These are phyloP conservation scores for Leucophenga montana DNA, from an alignment of 2,888 invertebrate species.

Conservation along the genomic window DNA sequence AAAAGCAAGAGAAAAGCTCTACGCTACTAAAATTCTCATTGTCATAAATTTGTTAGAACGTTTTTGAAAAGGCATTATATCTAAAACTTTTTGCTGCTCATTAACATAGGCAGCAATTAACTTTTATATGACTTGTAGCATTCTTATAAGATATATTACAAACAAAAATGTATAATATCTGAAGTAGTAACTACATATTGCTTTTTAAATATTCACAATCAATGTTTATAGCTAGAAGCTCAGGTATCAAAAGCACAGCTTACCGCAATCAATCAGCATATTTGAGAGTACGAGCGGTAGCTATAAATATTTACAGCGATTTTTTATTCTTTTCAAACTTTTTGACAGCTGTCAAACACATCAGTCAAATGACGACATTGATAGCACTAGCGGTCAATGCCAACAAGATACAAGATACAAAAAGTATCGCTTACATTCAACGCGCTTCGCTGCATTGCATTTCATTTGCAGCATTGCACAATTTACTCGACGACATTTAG, in stretches of 20 bases:
- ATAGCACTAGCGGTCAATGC: constrained; percentile 21
- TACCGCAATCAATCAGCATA: not conserved
- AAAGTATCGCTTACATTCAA: constrained; percentile 33
- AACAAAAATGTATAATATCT: too few relatives aligned
- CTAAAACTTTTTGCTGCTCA: constrained; percentile 49
- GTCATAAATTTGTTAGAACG: constrained; percentile 5
- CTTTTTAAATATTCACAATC: constrained; percentile 43
- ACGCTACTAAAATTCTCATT: too few relatives aligned
- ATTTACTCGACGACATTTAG: not conserved
- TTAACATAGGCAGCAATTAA: constrained; percentile 49
- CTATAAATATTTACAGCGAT: too few relatives aligned
- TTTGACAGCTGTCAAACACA: constrained; percentile 32
- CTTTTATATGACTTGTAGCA: not conserved
- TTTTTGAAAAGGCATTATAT: constrained; percentile 9
- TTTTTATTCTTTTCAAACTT: not conserved
- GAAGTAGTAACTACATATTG: too few relatives aligned
- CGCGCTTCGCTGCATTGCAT: constrained; percentile 4
- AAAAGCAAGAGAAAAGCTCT: too few relatives aligned
- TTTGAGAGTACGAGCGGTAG: too few relatives aligned
- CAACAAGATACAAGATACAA: constrained; percentile 22
- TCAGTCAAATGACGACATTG: constrained; percentile 13
- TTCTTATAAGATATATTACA: too few relatives aligned
- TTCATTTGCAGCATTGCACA: constrained; percentile 1
- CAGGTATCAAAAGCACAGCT: not conserved
- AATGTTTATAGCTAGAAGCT: not conserved